These are phyloP conservation scores for Nomada lathburiana DNA, from an alignment of 2,888 invertebrate genomes.

Conservation along the genomic window DNA sequence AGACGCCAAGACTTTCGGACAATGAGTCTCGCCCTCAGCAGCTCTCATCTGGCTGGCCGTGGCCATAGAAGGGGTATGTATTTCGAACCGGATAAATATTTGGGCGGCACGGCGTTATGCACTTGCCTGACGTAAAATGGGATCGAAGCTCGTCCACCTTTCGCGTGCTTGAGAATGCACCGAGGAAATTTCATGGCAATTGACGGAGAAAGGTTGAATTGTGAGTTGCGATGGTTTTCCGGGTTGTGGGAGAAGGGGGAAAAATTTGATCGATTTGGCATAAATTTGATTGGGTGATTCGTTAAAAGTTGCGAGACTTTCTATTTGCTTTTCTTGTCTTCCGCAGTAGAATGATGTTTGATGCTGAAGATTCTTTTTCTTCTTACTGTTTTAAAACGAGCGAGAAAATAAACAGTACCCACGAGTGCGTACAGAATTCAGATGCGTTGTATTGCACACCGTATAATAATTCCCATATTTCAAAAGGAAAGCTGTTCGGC, in stretches of 20 bases:
- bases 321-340: too few species aligned
- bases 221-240: not conserved
- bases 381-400: too few species aligned
- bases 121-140: conserved; percentile 16
- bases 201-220: too few species aligned
- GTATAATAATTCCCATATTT: too few species aligned
- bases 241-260: too few species aligned
- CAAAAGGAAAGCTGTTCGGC: too few species aligned
- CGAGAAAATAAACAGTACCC: too few species aligned
- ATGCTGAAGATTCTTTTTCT: too few species aligned
- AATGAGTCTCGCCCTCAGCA: conserved; percentile 73
- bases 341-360: too few species aligned
- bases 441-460: too few species aligned
- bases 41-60: conserved; percentile 67
- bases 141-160: not conserved
- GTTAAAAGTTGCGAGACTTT: too few species aligned
- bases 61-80: conserved; percentile 43
- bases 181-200: not conserved
- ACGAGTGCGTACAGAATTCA: too few species aligned
- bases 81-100: conserved; percentile 38
- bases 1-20: conserved; percentile 78
- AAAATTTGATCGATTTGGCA: not conserved
- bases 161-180: not conserved
- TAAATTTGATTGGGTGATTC: not conserved
- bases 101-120: conserved; percentile 1